Percentiles rank a stretch among this genome's conserved stretches.
Evolutionary conservation across 2,888 invertebrate species (phyloP).

Genomic region (Podotricha telesiphe): DNA sequence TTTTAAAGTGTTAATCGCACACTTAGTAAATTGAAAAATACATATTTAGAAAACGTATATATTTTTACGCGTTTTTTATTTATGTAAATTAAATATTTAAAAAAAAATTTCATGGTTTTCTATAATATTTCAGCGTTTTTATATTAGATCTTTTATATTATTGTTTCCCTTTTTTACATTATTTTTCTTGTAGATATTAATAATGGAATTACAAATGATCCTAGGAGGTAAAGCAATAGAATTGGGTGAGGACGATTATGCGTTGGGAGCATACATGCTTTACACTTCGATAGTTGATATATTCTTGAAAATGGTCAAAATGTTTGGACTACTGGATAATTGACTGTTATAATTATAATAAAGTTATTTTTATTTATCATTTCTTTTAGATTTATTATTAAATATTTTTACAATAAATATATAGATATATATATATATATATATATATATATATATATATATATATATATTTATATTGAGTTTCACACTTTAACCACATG

Average conservation of each 20-base stretch:
- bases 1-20: too few relatives aligned
- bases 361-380: not conserved
- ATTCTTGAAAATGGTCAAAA: slow-evolving; percentile 56
- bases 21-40: too few relatives aligned
- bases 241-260: slow-evolving; percentile 56
- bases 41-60: too few relatives aligned
- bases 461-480: too few relatives aligned
- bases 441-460: too few relatives aligned
- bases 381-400: not conserved
- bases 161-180: not conserved
- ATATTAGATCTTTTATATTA: not conserved
- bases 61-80: too few relatives aligned
- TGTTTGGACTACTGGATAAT: slow-evolving; percentile 48
- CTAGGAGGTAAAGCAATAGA: slow-evolving; percentile 58
- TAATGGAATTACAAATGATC: slow-evolving; percentile 63
- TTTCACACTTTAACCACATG: too few relatives aligned
- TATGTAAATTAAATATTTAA: too few relatives aligned
- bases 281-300: slow-evolving; percentile 59
- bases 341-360: not conserved
- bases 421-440: too few relatives aligned
- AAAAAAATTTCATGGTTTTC: too few relatives aligned
- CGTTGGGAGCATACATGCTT: slow-evolving; percentile 55
- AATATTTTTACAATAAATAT: not conserved
- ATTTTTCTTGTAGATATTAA: slow-evolving; percentile 53
- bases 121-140: too few relatives aligned